A percentile compares a stretch with the other conserved stretches of the same genome.
These are phyloP conservation scores for Idaea biselata DNA, from an alignment of 2,888 invertebrate species.

Conservation along the genomic window DNA sequence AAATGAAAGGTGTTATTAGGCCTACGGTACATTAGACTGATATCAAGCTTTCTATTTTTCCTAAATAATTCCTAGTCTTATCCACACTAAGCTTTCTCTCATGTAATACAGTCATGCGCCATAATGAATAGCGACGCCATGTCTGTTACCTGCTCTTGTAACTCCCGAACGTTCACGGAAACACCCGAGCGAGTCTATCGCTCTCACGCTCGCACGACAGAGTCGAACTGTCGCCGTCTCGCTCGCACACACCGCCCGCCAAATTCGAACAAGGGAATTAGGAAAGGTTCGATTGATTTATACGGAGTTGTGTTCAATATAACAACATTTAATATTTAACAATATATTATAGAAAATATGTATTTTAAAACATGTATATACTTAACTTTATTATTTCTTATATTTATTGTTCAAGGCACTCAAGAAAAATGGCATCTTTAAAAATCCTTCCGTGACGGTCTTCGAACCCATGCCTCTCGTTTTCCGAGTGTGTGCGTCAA, in stretches of 20 bases:
- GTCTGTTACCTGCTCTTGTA: constrained; percentile 52
- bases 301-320: background rate
- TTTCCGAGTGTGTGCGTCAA: no score
- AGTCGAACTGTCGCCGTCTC: constrained; percentile 24
- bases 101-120: constrained; percentile 44
- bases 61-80: constrained; percentile 20
- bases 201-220: constrained; percentile 28
- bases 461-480: no score
- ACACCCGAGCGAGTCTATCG: constrained; percentile 14
- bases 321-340: no score
- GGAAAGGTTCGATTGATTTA: background rate
- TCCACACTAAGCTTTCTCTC: constrained; percentile 34
- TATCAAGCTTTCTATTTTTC: background rate
- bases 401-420: no score
- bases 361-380: no score
- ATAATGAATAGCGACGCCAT: constrained; percentile 63
- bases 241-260: constrained; percentile 26
- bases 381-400: no score
- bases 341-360: no score
- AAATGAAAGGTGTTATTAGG: no score
- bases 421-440: no score
- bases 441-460: no score
- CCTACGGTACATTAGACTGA: no score
- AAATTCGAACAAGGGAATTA: constrained; percentile 12
- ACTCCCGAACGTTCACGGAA: constrained; percentile 27